A percentile compares a stretch with the other conserved stretches of the same genome.
phyloP scores from a whole-genome alignment of 2,888 invertebrate genomes.

The Andrena bicolor region DNA sequence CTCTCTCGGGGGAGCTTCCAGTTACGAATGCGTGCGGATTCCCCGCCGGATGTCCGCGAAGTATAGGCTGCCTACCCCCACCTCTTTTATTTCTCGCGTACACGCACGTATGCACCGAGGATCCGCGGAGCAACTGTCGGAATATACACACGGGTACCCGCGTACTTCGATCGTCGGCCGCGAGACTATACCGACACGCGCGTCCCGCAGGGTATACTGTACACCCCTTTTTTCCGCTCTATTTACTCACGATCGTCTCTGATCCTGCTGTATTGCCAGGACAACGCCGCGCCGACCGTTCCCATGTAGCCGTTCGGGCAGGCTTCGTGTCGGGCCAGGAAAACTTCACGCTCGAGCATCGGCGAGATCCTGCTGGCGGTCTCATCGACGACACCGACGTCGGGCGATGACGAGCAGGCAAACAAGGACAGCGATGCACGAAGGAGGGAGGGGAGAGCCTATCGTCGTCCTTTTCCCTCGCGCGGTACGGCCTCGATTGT shows the following conservation, averaged over 20 bases:
- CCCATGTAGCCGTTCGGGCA: slow-evolving; percentile 40
- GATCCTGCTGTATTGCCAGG: slow-evolving; percentile 39
- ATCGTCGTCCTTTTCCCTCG: slow-evolving; percentile 41
- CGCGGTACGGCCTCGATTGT: slow-evolving; percentile 59
- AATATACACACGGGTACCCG: slow-evolving; percentile 47
- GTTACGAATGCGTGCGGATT: slow-evolving; percentile 62
- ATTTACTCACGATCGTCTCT: slow-evolving; percentile 64
- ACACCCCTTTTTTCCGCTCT: slow-evolving; percentile 51
- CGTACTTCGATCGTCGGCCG: slow-evolving; percentile 65
- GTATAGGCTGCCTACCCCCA: slow-evolving; percentile 53
- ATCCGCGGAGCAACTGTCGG: slow-evolving; percentile 34
- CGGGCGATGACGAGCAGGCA: slow-evolving; percentile 24
- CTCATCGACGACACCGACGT: slow-evolving; percentile 61
- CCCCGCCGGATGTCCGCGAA: slow-evolving; percentile 68
- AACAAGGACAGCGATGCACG: slow-evolving; percentile 42
- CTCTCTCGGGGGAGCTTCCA: slow-evolving; percentile 35
- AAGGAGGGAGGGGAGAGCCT: too few species aligned
- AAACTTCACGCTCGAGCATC: slow-evolving; percentile 48
- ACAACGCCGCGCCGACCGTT: slow-evolving; percentile 32
- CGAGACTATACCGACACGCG: slow-evolving; percentile 51
- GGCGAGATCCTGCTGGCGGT: slow-evolving; percentile 49
- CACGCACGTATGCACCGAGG: slow-evolving; percentile 58
- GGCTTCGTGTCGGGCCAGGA: slow-evolving; percentile 25
- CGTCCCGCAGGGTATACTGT: slow-evolving; percentile 54
- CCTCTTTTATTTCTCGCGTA: slow-evolving; percentile 36